Conservation (phyloP, 2,113 vertebrate genomes). For the Fulmarus glacialis region DNA sequence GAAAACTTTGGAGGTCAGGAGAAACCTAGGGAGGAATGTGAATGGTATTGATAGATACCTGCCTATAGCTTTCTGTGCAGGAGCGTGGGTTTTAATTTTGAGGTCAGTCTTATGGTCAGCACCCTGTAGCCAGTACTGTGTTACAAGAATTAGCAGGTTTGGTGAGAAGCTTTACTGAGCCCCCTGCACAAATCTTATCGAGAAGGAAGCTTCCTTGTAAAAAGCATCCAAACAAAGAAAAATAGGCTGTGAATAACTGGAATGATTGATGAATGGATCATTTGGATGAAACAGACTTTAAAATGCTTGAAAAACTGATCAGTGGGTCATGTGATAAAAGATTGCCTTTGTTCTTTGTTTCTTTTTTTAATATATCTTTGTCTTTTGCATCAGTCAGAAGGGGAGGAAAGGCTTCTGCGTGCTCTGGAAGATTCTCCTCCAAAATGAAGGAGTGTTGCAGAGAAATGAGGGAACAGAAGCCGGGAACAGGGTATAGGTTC, state of each 20-base stretch:
- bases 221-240: background rate
- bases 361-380: background rate
- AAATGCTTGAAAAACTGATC: background rate
- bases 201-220: background rate
- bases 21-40: background rate
- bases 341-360: background rate
- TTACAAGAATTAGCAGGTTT: background rate
- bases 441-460: background rate
- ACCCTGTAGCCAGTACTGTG: background rate
- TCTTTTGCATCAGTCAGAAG: background rate
- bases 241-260: background rate
- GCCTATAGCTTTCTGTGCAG: background rate
- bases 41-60: background rate
- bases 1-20: background rate
- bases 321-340: background rate
- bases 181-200: background rate
- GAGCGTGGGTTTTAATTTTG: background rate
- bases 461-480: background rate
- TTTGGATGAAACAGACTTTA: background rate
- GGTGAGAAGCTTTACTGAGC: background rate
- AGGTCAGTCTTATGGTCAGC: background rate
- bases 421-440: background rate
- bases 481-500: background rate
- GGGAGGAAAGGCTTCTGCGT: background rate
- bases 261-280: background rate